Base-by-base conservation (phyloP, 2,888 invertebrate genomes). In the Drosophila hamatofila region DNA sequence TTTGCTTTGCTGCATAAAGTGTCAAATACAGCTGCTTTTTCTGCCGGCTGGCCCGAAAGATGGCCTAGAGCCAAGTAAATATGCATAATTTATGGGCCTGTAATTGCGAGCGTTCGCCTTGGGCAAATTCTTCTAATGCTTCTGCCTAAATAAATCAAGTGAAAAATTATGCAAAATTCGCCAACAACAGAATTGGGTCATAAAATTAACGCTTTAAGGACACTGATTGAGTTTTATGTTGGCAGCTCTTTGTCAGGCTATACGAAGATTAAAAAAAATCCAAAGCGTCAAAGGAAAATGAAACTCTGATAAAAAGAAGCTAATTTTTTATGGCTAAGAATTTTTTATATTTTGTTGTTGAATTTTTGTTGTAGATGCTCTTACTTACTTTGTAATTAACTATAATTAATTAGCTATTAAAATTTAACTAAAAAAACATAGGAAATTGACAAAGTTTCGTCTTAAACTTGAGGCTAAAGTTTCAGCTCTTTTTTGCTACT, bases 61-160 rank as follows among this genome's bases (percentile, higher is more conserved):
- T 58, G 30, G 64, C 80, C 61, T 41, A 39, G 18, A 59, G 76
- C 58, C 48, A 37, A 60, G 49, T 54, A 59, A 70, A 77, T 70
- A 68, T 87, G 69, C 81, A 83, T 89, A 83, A 87, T 83, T 89
- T 78, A 87, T 89, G 71, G 57, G 23, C 46, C 58, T 54, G 58
- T 69, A 88, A 83, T 88, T 78, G 83, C 54, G 55, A 56, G 52
- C 55, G 60, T 44, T 71, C 25, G 67, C 80, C 73, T 25, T 27
- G 57, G 78, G 78, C 63, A 70, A 80, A 59, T 71, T 68, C 65
- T 59, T 70, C 69, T 74, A 72, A 78, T 70, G 73, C 54, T 87
- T 81, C 73, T 71, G 61, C 63, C 87, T 57, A 75, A 81, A 66
- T 76, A 85, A 88, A 86, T 89, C 88, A 86, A 75, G 68, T 72